These are phyloP conservation scores for Chaetogeoica ovagalla DNA, from an alignment of 2,888 invertebrate genomes.

Conservation along the genomic window DNA sequence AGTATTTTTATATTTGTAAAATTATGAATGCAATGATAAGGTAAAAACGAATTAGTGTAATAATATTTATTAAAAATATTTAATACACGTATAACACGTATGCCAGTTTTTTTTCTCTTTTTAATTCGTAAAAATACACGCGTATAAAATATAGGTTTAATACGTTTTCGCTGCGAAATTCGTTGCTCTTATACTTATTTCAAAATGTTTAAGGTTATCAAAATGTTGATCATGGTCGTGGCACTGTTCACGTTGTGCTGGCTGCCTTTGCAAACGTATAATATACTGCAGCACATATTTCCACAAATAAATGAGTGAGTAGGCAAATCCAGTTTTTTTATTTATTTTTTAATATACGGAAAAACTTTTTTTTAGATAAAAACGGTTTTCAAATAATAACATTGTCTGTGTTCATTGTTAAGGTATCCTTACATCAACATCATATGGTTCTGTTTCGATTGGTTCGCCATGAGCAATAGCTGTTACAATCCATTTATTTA, in stretches of 20 bases:
- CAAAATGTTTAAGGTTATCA: constrained; percentile 61
- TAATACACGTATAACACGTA: no score
- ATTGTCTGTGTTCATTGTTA: constrained; percentile 44
- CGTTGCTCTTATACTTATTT: neutral
- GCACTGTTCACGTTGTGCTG: constrained; percentile 64
- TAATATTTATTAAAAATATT: no score
- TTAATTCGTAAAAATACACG: no score
- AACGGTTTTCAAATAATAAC: neutral
- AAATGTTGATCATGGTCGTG: constrained; percentile 65
- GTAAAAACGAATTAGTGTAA: no score
- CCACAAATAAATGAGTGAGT: constrained; percentile 59
- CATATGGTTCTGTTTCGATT: constrained; percentile 65
- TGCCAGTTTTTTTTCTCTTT: no score
- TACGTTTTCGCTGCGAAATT: neutral
- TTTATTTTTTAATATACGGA: neutral
- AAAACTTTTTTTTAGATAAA: neutral
- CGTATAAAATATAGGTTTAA: neutral
- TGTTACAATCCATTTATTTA: constrained; percentile 67
- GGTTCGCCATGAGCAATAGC: constrained; percentile 65
- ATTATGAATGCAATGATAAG: no score
- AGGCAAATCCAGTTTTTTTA: neutral
- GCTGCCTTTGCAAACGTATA: constrained; percentile 62
- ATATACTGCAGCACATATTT: constrained; percentile 59
- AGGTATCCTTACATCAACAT: constrained; percentile 64
- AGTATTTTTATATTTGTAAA: no score